phyloP scores from a whole-genome alignment of 2,888 invertebrate genomes.

The Heliconius charithonia region DNA sequence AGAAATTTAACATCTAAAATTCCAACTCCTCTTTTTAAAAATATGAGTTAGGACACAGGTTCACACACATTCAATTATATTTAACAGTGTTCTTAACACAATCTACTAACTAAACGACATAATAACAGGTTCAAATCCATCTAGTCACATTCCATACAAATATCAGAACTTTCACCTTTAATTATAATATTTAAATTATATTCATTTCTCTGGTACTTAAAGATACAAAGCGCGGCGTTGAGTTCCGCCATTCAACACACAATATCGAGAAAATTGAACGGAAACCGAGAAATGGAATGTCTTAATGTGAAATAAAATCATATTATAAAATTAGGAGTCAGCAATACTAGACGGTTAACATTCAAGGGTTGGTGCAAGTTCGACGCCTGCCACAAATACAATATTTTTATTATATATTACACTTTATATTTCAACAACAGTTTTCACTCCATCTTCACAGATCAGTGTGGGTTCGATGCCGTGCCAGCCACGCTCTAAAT shows the following conservation, averaged over 20 bases:
- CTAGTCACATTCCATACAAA: not conserved
- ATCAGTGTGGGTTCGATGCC: slow-evolving; percentile 38
- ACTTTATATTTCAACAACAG: not conserved
- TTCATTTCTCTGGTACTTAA: too few relatives aligned
- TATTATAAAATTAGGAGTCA: not conserved
- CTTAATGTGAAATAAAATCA: not conserved
- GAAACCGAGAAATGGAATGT: not conserved
- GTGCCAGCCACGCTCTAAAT: slow-evolving; percentile 62
- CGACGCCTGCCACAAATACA: slow-evolving; percentile 4
- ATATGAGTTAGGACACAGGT: not conserved
- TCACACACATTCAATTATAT: not conserved
- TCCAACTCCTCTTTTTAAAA: slow-evolving; percentile 4
- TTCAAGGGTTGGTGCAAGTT: not conserved
- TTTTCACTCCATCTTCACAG: not conserved
- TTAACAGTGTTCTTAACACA: not conserved
- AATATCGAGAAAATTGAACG: too few relatives aligned
- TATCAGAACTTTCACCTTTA: too few relatives aligned
- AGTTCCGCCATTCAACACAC: too few relatives aligned
- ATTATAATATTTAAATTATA: too few relatives aligned
- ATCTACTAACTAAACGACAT: not conserved
- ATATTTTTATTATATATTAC: too few relatives aligned
- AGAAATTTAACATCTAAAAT: not conserved
- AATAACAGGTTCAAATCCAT: not conserved
- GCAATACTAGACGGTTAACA: not conserved
- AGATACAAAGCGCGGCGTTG: too few relatives aligned